These are phyloP conservation scores for Rhagonycha fulva DNA, from an alignment of 2,888 invertebrate genomes.

Conservation along the genomic window DNA sequence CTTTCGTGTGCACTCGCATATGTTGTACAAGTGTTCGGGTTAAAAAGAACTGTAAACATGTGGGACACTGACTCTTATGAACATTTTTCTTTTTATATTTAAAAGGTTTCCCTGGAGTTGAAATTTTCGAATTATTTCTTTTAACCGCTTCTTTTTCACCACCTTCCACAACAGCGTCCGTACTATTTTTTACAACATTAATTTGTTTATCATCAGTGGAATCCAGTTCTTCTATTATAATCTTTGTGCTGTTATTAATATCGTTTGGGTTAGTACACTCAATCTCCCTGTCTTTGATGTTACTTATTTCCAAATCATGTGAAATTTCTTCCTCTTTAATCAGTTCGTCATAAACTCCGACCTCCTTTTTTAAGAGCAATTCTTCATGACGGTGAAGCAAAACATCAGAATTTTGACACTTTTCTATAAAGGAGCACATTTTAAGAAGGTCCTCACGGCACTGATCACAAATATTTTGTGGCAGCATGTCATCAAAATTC, in stretches of 20 bases:
- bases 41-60: slow-evolving; percentile 23
- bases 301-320: neutral
- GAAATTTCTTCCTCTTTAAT: neutral
- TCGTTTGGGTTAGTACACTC: neutral
- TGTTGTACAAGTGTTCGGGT: slow-evolving; percentile 35
- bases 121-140: neutral
- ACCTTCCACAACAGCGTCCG: neutral
- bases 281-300: neutral
- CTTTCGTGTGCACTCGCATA: slow-evolving; percentile 50
- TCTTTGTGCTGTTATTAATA: neutral
- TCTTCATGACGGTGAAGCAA: neutral
- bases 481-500: slow-evolving; percentile 14
- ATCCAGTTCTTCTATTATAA: neutral
- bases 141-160: neutral
- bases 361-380: neutral
- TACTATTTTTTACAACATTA: too few relatives aligned
- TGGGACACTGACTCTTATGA: slow-evolving; percentile 23
- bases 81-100: slow-evolving; percentile 8
- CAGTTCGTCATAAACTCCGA: neutral
- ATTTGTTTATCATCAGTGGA: neutral
- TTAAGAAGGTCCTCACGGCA: neutral
- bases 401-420: slow-evolving; percentile 15
- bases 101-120: slow-evolving; percentile 5
- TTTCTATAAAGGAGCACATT: slow-evolving; percentile 1
- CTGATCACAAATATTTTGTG: slow-evolving; percentile 20